phyloP scores from a whole-genome alignment of 2,113 vertebrate species.

The Benitochromis conjunctus region DNA sequence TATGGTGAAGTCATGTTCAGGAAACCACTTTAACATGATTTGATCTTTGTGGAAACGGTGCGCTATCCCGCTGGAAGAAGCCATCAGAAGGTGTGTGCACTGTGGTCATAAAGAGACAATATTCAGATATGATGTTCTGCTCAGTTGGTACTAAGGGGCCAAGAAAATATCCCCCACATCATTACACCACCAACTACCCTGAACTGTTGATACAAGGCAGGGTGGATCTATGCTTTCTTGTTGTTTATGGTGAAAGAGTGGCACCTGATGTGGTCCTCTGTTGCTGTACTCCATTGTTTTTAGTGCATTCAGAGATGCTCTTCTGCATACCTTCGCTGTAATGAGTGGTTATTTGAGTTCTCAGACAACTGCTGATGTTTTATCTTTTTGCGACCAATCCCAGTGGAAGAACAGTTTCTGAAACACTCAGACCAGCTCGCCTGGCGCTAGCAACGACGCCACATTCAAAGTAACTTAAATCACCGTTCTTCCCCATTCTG shows the following conservation, averaged over 20 bases:
- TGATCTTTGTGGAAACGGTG: background rate
- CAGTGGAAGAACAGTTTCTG: background rate
- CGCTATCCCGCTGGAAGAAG: background rate
- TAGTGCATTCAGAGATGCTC: background rate
- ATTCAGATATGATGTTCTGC: background rate
- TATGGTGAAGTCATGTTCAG: background rate
- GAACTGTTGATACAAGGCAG: accelerated
- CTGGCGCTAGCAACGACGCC: background rate
- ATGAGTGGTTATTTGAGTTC: background rate
- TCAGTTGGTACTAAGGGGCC: background rate
- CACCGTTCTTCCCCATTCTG: background rate
- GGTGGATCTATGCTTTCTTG: background rate
- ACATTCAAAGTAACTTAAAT: accelerated
- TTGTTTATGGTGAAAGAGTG: background rate
- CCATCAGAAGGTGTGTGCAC: background rate
- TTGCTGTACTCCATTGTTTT: background rate
- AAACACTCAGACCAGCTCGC: accelerated
- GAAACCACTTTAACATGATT: background rate
- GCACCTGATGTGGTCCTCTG: background rate
- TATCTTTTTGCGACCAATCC: background rate
- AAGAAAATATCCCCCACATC: background rate
- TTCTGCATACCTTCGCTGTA: background rate
- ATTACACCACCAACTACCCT: background rate
- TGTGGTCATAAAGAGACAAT: background rate
- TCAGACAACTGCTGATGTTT: background rate